A percentile compares a stretch with the other conserved stretches of the same genome.
phyloP scores from a whole-genome alignment of 2,888 invertebrate species.

The Eudemis profundana region DNA sequence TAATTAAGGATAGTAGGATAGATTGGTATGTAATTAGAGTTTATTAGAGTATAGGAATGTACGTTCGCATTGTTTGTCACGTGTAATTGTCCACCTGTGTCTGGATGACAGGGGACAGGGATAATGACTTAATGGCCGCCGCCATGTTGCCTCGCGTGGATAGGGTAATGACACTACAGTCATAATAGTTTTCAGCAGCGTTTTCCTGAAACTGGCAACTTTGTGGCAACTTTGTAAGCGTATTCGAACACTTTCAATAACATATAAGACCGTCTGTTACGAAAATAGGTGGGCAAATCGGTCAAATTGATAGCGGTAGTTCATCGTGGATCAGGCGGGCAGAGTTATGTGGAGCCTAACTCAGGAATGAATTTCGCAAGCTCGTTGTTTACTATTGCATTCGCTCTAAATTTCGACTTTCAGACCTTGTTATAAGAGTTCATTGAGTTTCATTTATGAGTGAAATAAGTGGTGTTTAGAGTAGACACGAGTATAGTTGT shows the following conservation, averaged over 20 bases:
- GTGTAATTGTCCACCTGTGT: constrained; percentile 38
- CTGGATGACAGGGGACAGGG: constrained; percentile 63
- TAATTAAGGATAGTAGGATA: constrained; percentile 51
- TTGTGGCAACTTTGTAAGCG: constrained; percentile 48
- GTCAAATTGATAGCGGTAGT: constrained; percentile 38
- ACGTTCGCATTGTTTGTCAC: constrained; percentile 43
- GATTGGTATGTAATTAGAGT: constrained; percentile 40
- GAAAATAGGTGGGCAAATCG: constrained; percentile 35
- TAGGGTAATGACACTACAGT: constrained; percentile 61
- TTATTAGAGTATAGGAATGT: constrained; percentile 41
- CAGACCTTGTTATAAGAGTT: not conserved
- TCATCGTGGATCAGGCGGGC: constrained; percentile 19
- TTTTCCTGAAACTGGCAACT: constrained; percentile 53
- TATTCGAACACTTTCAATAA: constrained; percentile 22
- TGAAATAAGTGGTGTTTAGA: not conserved
- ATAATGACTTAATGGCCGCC: constrained; percentile 64
- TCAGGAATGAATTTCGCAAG: not conserved
- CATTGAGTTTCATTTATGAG: too few species aligned
- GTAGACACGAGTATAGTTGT: constrained; percentile 21
- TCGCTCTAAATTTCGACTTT: not conserved
- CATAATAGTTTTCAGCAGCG: constrained; percentile 56
- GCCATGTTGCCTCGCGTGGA: constrained; percentile 55
- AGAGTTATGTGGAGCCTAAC: constrained; percentile 15
- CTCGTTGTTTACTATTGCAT: not conserved
- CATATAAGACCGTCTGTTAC: constrained; percentile 22